Evolutionary conservation across 1,140 invertebrate genomes (phyloP).

Genomic region (Megathymus violae): DNA sequence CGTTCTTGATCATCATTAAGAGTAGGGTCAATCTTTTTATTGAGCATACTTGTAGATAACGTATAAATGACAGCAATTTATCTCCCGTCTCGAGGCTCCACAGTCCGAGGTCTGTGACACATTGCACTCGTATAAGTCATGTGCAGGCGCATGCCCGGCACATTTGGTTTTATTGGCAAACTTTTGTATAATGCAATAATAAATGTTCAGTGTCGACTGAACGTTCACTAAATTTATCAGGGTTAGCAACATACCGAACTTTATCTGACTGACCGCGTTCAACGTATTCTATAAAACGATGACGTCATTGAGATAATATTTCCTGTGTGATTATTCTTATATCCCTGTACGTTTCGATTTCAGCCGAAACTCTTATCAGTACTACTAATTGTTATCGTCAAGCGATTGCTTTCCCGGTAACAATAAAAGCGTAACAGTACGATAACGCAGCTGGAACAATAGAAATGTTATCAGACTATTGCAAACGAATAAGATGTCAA

Average conservation of each 20-base stretch:
- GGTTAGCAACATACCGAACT: no score
- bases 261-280: no score
- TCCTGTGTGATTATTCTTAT: slow-evolving; percentile 8
- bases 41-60: slow-evolving; percentile 49
- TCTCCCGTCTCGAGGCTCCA: slow-evolving; percentile 46
- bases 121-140: slow-evolving; percentile 44
- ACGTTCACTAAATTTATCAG: no score
- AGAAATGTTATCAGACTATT: slow-evolving; percentile 60
- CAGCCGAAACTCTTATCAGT: slow-evolving; percentile 16
- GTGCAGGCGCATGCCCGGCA: slow-evolving; percentile 12
- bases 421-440: slow-evolving; percentile 37
- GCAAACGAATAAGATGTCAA: slow-evolving; percentile 53
- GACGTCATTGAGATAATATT: no score
- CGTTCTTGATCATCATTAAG: slow-evolving; percentile 16
- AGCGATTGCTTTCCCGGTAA: slow-evolving; percentile 31
- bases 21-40: slow-evolving; percentile 50
- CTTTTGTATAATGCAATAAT: slow-evolving; percentile 20
- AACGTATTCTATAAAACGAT: no score
- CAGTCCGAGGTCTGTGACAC: slow-evolving; percentile 51
- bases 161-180: slow-evolving; percentile 42
- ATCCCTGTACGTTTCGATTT: not conserved
- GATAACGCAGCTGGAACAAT: slow-evolving; percentile 56
- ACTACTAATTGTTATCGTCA: slow-evolving; percentile 38
- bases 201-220: no score
- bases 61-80: slow-evolving; percentile 66